Percentiles rank a stretch among this genome's conserved stretches.
Evolutionary conservation across 2,113 vertebrate genomes (phyloP).

Genomic region (Balaeniceps rex): DNA sequence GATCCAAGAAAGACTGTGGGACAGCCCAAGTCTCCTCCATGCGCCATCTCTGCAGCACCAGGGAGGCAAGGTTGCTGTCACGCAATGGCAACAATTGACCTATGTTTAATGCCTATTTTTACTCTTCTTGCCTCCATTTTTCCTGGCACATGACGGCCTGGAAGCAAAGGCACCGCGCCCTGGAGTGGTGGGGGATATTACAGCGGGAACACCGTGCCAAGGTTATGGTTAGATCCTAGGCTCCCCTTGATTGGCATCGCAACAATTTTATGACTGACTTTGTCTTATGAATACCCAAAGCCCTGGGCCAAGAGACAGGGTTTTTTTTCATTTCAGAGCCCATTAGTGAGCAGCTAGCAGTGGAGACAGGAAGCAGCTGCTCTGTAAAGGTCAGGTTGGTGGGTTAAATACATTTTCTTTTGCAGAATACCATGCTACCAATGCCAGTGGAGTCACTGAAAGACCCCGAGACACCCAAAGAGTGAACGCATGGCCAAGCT

Average conservation of each 20-base stretch:
- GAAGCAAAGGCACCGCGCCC: not conserved
- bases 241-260: not conserved
- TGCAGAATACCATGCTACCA: not conserved
- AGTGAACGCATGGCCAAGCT: not conserved
- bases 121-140: not conserved
- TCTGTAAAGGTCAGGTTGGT: not conserved
- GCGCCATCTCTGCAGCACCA: not conserved
- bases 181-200: not conserved
- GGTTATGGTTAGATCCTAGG: not conserved
- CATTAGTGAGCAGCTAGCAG: not conserved
- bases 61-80: not conserved
- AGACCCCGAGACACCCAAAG: not conserved
- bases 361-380: not conserved
- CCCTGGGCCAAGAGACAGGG: not conserved
- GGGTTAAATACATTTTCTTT: not conserved
- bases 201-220: not conserved
- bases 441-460: not conserved
- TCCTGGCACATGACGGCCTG: not conserved
- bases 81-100: not conserved
- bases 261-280: not conserved
- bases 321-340: not conserved
- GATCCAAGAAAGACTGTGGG: not conserved
- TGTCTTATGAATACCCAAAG: not conserved
- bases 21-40: not conserved
- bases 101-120: conserved; percentile 16